Conservation (phyloP, 2,888 invertebrate species). For the Carabus problematicus region DNA sequence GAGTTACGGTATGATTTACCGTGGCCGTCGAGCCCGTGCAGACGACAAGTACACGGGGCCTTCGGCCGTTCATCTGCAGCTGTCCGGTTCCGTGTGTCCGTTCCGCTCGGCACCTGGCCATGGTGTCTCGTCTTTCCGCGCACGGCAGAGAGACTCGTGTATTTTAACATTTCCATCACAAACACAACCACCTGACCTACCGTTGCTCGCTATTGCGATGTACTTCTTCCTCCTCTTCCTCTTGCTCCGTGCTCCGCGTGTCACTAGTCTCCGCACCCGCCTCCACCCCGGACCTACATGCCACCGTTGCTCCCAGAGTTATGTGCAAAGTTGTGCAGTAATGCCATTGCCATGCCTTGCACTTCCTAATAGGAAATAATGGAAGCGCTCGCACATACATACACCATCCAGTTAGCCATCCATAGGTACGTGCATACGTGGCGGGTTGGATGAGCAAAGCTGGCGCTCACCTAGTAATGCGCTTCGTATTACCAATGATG, state of each 20-base stretch:
- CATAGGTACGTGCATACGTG: too few species aligned
- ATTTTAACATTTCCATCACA: too few species aligned
- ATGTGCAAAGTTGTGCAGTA: conserved; percentile 21
- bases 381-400: conserved; percentile 1
- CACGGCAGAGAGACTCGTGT: too few species aligned
- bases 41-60: not conserved
- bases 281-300: too few species aligned
- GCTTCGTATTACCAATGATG: not conserved
- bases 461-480: not conserved
- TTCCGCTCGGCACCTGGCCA: not conserved
- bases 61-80: not conserved
- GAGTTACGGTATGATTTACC: conserved; percentile 1
- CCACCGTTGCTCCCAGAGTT: not conserved
- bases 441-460: not conserved
- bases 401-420: too few species aligned
- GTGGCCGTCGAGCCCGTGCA: not conserved
- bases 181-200: too few species aligned
- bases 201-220: too few species aligned
- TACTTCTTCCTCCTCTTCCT: too few species aligned
- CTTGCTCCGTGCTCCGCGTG: not conserved
- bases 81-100: conserved; percentile 3
- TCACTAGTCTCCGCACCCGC: too few species aligned
- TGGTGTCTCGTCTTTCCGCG: too few species aligned
- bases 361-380: conserved; percentile 23
- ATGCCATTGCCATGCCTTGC: conserved; percentile 10